Conservation (phyloP, 2,888 invertebrate genomes). For the Caenorhabditis auriculariae region DNA sequence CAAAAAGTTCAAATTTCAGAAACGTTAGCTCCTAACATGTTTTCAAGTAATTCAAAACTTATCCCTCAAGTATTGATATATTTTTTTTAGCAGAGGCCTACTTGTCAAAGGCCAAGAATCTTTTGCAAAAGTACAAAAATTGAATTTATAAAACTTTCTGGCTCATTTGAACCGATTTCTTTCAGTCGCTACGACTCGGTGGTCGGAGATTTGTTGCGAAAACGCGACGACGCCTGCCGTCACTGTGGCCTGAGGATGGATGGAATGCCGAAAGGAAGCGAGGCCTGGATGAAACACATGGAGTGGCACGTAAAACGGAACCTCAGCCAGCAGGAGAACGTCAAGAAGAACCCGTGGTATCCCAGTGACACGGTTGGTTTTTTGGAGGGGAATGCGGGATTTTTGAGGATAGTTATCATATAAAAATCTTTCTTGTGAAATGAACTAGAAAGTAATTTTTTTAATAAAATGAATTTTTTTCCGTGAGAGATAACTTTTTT, state of each 20-base stretch:
- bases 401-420: too few relatives aligned
- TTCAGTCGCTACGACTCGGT: slow-evolving; percentile 76
- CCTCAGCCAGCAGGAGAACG: slow-evolving; percentile 13
- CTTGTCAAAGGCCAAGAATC: slow-evolving; percentile 9
- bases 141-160: too few relatives aligned
- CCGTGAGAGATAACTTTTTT: slow-evolving; percentile 10
- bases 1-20: too few relatives aligned
- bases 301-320: slow-evolving; percentile 99
- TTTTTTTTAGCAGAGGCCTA: slow-evolving; percentile 1
- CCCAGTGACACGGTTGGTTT: too few relatives aligned
- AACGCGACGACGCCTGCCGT: slow-evolving; percentile 85
- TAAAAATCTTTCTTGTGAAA: too few relatives aligned
- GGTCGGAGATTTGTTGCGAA: slow-evolving; percentile 74
- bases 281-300: slow-evolving; percentile 73
- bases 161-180: slow-evolving; percentile 32
- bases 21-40: too few relatives aligned
- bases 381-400: too few relatives aligned
- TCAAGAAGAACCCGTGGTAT: slow-evolving; percentile 15
- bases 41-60: too few relatives aligned
- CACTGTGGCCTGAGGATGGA: slow-evolving; percentile 93
- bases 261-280: slow-evolving; percentile 10
- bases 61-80: neutral
- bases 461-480: too few relatives aligned
- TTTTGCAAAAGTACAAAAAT: neutral
- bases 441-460: too few relatives aligned